These are phyloP conservation scores for Drusus annulatus DNA, from an alignment of 1,140 invertebrate genomes.

Conservation along the genomic window DNA sequence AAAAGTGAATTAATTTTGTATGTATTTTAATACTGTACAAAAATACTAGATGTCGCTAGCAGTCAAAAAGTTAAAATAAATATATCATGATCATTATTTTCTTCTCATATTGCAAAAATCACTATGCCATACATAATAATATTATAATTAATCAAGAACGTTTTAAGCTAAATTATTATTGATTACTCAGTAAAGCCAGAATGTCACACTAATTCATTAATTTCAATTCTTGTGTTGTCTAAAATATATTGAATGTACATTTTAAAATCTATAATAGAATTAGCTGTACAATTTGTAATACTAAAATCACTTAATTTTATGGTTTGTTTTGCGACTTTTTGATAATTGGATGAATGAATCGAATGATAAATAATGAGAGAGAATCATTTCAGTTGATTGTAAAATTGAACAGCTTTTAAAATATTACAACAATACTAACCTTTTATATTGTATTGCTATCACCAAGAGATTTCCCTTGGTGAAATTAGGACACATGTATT, in stretches of 20 bases:
- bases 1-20: too few relatives aligned
- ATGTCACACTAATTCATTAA: not conserved
- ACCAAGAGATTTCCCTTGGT: too few relatives aligned
- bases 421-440: too few relatives aligned
- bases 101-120: constrained; percentile 13
- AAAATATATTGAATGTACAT: constrained; percentile 11
- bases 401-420: too few relatives aligned
- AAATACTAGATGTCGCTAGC: too few relatives aligned
- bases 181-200: not conserved
- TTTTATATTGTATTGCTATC: too few relatives aligned
- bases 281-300: constrained; percentile 14
- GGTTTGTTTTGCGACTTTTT: not conserved
- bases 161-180: not conserved
- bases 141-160: not conserved
- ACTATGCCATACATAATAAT: constrained; percentile 2
- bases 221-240: constrained; percentile 3
- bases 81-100: too few relatives aligned
- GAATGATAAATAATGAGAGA: too few relatives aligned
- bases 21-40: too few relatives aligned
- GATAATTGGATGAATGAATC: not conserved
- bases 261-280: not conserved
- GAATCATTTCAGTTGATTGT: too few relatives aligned
- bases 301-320: not conserved
- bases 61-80: too few relatives aligned
- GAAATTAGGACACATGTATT: too few relatives aligned